Percentiles rank a stretch among this genome's conserved stretches.
Conservation (phyloP, 2,113 vertebrate species). For the Crocuta crocuta region DNA sequence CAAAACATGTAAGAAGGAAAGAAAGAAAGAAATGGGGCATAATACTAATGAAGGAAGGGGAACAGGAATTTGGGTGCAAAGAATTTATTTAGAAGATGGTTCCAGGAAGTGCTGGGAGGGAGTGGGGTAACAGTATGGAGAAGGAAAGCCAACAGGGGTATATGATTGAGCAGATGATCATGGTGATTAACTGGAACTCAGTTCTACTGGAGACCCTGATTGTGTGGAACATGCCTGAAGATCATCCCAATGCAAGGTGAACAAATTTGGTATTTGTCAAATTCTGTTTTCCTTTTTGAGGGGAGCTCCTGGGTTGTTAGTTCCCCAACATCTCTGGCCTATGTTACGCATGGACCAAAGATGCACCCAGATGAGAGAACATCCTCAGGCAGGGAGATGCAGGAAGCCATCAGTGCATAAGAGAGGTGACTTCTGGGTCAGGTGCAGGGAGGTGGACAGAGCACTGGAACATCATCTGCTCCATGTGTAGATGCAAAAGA, state of each 20-base stretch:
- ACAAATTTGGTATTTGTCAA: neutral
- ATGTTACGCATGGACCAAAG: neutral
- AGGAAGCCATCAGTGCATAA: neutral
- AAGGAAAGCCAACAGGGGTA: neutral
- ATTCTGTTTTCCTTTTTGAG: neutral
- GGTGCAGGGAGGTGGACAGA: neutral
- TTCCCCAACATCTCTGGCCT: neutral
- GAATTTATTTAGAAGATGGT: neutral
- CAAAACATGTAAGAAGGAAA: neutral
- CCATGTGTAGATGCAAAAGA: neutral
- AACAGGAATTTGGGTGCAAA: neutral
- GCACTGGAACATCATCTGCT: neutral
- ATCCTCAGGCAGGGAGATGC: neutral
- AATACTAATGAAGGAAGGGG: neutral
- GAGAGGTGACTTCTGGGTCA: neutral
- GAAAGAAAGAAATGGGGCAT: neutral
- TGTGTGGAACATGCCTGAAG: neutral
- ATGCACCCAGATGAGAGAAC: neutral
- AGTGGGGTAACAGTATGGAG: neutral
- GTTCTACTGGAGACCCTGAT: neutral
- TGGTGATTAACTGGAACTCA: neutral
- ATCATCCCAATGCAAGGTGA: neutral
- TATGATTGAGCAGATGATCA: neutral
- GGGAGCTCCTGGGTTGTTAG: neutral
- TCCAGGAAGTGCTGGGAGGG: neutral